phyloP scores from a whole-genome alignment of 2,888 invertebrate species.

The Drosophila falleni region DNA sequence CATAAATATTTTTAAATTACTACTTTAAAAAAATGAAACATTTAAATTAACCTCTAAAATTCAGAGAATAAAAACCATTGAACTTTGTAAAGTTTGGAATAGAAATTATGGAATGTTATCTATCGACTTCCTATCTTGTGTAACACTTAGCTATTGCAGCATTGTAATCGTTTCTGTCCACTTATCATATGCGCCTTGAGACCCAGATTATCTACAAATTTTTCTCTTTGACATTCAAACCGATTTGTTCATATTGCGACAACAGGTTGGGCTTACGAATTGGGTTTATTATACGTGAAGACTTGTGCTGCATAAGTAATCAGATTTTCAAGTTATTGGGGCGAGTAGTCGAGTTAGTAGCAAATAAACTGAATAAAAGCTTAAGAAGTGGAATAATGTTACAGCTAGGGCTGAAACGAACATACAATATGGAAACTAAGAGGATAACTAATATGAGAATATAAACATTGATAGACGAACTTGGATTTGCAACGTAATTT shows the following conservation, averaged over 20 bases:
- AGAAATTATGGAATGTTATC: slow-evolving; percentile 20
- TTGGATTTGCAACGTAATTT: background rate
- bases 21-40: too few relatives aligned
- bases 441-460: background rate
- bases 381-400: background rate
- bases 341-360: background rate
- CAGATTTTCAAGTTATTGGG: background rate
- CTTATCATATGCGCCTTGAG: slow-evolving; percentile 9
- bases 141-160: slow-evolving; percentile 63
- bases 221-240: background rate
- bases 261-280: slow-evolving; percentile 12
- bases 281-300: background rate
- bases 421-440: background rate
- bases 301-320: slow-evolving; percentile 6
- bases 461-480: background rate
- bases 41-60: too few relatives aligned
- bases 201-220: slow-evolving; percentile 10
- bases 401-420: background rate
- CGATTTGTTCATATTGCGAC: slow-evolving; percentile 10
- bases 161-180: slow-evolving; percentile 10
- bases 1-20: too few relatives aligned
- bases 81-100: background rate
- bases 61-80: too few relatives aligned
- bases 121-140: slow-evolving; percentile 61
- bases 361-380: background rate